Base-by-base conservation (phyloP, 2,113 vertebrate genomes). In the Okapia johnstoni region DNA sequence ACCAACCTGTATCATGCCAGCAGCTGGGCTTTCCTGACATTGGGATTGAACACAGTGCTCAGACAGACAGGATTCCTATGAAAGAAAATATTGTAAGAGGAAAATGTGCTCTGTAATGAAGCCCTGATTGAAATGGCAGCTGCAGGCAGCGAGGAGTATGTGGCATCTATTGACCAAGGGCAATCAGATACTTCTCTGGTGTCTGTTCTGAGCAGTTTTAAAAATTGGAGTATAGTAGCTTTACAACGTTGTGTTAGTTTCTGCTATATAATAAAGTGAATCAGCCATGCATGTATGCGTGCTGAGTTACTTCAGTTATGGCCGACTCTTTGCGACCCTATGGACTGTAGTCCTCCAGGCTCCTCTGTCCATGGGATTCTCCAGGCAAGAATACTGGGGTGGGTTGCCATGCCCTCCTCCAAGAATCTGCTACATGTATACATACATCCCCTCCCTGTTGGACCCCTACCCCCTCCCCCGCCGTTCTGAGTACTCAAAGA, bases 21-120 rank as follows among this genome's bases (percentile, higher is more conserved):
- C 12, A 86, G 66, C 25, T 52, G 25, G 33, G 50, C 70, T 95
- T 84, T 61, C 50, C 70, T 52, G 80, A 36, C 19, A 1, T 50
- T n/a, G 46, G 7, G 10, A 13, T 33, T 46, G 43, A 85, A 52
- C 30, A 40, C 0, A 13, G 26, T 43, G 77, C 70, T 83, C 80
- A 61, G 28, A 28, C 33, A 50, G 77, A 52, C 23, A 52, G 58
- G 48, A 87, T 85, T 26, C 30, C 70, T 66, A 36, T 36, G 84
- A 92, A 52, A 88, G 73, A 84, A 90, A 85, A 84, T 52, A 94
- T 63, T 85, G 95, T 36, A 93, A 86, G 91, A 43, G 91, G 93
- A 79, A 85, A 73, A n/a, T 79, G 60, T 96, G 52, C 88, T 95
- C 40, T 57, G 88, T 58, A 43, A 57, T 10, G 54, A 83, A 76